Evolutionary conservation across 2,797 vertebrate genomes (phyloP).

Genomic region (Arrhamphus sclerolepis): DNA sequence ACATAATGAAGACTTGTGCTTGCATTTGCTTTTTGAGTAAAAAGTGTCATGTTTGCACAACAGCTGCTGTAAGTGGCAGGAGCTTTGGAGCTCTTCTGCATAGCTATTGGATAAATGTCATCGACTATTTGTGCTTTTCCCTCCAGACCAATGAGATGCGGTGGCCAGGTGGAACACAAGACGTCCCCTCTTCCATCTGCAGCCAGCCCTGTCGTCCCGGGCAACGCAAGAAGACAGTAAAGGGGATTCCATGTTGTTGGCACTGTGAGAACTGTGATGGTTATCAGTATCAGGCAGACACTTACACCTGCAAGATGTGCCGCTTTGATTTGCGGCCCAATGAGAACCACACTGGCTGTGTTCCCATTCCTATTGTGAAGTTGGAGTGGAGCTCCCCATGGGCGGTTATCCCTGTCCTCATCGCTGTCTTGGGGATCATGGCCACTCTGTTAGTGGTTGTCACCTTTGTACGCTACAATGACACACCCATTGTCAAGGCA

Average conservation of each 20-base stretch:
- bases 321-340: slow-evolving; percentile 92
- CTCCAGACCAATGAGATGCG: slow-evolving; percentile 87
- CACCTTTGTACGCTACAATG: slow-evolving; percentile 94
- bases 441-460: slow-evolving; percentile 91
- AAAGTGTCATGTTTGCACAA: too few relatives aligned
- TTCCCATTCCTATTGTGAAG: slow-evolving; percentile 92
- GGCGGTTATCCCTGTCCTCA: slow-evolving; percentile 92
- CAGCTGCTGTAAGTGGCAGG: neutral
- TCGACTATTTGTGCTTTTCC: neutral
- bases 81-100: neutral
- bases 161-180: slow-evolving; percentile 86
- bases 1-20: too few relatives aligned
- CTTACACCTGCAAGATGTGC: slow-evolving; percentile 92
- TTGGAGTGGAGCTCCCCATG: slow-evolving; percentile 95
- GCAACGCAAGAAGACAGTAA: slow-evolving; percentile 93
- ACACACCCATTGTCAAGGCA: slow-evolving; percentile 95
- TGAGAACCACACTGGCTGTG: slow-evolving; percentile 91
- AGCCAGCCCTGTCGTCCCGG: slow-evolving; percentile 92
- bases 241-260: slow-evolving; percentile 96
- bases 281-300: slow-evolving; percentile 94
- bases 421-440: slow-evolving; percentile 90
- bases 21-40: too few relatives aligned
- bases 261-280: slow-evolving; percentile 95
- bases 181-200: slow-evolving; percentile 91
- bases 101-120: neutral